Percentiles rank a stretch among this genome's conserved stretches.
Evolutionary conservation across 2,888 invertebrate genomes (phyloP).

Genomic region (Drosophila sordidula): DNA sequence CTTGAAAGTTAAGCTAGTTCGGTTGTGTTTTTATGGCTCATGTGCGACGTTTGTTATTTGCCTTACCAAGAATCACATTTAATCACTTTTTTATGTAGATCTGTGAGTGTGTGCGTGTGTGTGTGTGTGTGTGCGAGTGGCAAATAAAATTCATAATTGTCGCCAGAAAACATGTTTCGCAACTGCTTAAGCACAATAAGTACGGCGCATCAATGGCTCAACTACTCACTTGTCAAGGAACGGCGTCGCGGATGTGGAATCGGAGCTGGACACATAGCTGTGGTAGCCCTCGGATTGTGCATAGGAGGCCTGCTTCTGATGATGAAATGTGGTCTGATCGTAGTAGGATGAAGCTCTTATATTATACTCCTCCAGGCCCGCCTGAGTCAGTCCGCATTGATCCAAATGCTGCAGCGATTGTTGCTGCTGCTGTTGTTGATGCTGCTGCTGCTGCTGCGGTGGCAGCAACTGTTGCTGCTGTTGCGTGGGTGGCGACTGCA

Average conservation of each 20-base stretch:
- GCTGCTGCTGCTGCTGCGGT: slow-evolving; percentile 13
- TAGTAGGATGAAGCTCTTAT: slow-evolving; percentile 87
- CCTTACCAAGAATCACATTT: slow-evolving; percentile 74
- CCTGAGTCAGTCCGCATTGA: slow-evolving; percentile 87
- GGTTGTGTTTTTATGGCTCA: slow-evolving; percentile 54
- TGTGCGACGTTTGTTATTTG: slow-evolving; percentile 55
- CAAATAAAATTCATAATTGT: slow-evolving; percentile 70
- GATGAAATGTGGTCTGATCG: slow-evolving; percentile 86
- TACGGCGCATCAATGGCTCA: slow-evolving; percentile 1
- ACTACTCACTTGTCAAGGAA: slow-evolving; percentile 89
- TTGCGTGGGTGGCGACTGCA: slow-evolving; percentile 57
- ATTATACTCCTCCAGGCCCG: slow-evolving; percentile 90
- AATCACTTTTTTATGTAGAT: slow-evolving; percentile 59
- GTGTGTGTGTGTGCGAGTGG: slow-evolving; percentile 7
- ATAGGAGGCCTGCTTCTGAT: slow-evolving; percentile 91
- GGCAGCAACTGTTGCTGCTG: slow-evolving; percentile 38
- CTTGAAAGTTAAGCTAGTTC: slow-evolving; percentile 75
- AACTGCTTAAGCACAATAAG: slow-evolving; percentile 1
- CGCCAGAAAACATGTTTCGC: slow-evolving; percentile 60
- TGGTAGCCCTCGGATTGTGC: slow-evolving; percentile 93
- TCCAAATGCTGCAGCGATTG: slow-evolving; percentile 68
- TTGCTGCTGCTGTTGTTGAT: slow-evolving; percentile 28
- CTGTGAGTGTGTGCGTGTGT: not conserved
- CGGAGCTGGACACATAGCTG: slow-evolving; percentile 91
- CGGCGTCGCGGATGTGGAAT: slow-evolving; percentile 91